phyloP scores from a whole-genome alignment of 1,140 invertebrate species.

The Cephus cinctus region DNA sequence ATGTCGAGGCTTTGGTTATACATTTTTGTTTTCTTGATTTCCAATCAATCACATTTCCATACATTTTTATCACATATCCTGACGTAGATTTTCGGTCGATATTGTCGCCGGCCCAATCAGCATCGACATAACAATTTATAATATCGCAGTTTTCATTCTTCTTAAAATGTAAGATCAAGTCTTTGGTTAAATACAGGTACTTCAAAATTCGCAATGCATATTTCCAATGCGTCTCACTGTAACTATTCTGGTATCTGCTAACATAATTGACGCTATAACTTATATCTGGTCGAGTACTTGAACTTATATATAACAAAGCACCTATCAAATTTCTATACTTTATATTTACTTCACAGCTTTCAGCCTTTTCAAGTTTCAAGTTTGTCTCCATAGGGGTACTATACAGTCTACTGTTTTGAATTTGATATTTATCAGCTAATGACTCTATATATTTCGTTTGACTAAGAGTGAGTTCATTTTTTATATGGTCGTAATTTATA shows the following conservation, averaged over 20 bases:
- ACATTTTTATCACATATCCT: no score
- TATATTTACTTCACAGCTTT: background rate
- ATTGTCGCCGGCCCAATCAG: no score
- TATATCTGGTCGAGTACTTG: no score
- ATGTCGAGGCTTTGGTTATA: background rate
- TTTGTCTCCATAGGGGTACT: background rate
- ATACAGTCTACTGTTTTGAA: background rate
- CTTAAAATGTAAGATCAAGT: background rate
- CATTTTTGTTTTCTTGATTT: no score
- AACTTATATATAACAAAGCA: no score
- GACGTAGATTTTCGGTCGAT: no score
- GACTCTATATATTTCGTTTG: background rate
- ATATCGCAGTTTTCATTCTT: background rate
- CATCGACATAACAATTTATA: slow-evolving; percentile 19
- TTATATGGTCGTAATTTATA: background rate
- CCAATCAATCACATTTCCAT: no score
- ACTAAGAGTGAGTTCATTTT: background rate
- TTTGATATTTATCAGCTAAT: background rate
- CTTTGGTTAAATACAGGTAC: background rate
- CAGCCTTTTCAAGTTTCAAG: background rate
- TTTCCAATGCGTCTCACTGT: background rate
- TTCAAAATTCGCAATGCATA: background rate
- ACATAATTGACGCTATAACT: background rate
- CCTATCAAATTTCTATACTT: background rate
- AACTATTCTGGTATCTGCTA: background rate